phyloP scores from a whole-genome alignment of 2,888 invertebrate genomes.

The Hyposoter dolosus region DNA sequence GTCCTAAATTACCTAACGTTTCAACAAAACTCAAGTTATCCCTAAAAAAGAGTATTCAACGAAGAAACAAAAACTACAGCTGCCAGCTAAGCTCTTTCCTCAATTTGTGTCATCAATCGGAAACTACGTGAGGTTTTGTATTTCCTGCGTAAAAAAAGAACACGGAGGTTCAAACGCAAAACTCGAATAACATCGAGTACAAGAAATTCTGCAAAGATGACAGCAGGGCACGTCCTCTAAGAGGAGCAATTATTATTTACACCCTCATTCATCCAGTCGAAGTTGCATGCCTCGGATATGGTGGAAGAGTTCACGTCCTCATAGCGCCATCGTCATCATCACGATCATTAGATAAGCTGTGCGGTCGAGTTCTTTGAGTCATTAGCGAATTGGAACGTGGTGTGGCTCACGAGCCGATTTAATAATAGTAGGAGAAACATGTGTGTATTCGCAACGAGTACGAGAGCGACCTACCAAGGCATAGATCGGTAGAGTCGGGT shows the following conservation, averaged over 20 bases:
- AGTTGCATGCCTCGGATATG: neutral
- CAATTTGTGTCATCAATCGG: neutral
- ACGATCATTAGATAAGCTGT: slow-evolving; percentile 41
- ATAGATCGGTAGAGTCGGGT: slow-evolving; percentile 66
- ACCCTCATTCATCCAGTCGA: slow-evolving; percentile 29
- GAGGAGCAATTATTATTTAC: slow-evolving; percentile 13
- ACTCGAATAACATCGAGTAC: neutral
- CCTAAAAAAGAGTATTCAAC: neutral
- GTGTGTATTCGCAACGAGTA: slow-evolving; percentile 17
- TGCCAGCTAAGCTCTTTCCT: neutral
- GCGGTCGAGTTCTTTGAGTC: slow-evolving; percentile 72
- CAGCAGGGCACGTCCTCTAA: neutral
- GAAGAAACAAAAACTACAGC: neutral
- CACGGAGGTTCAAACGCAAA: neutral
- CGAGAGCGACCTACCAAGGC: slow-evolving; percentile 62
- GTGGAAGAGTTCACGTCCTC: slow-evolving; percentile 22
- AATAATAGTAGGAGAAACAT: slow-evolving; percentile 64
- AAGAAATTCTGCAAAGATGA: neutral
- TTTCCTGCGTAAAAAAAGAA: neutral
- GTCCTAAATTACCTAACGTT: neutral
- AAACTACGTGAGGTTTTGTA: neutral
- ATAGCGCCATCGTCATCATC: slow-evolving; percentile 32
- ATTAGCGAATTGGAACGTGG: slow-evolving; percentile 79
- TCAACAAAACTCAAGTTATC: too few species aligned
- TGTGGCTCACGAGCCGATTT: slow-evolving; percentile 73